These are phyloP conservation scores for Petrolisthes cinctipes DNA, from an alignment of 2,888 invertebrate genomes.

Conservation along the genomic window DNA sequence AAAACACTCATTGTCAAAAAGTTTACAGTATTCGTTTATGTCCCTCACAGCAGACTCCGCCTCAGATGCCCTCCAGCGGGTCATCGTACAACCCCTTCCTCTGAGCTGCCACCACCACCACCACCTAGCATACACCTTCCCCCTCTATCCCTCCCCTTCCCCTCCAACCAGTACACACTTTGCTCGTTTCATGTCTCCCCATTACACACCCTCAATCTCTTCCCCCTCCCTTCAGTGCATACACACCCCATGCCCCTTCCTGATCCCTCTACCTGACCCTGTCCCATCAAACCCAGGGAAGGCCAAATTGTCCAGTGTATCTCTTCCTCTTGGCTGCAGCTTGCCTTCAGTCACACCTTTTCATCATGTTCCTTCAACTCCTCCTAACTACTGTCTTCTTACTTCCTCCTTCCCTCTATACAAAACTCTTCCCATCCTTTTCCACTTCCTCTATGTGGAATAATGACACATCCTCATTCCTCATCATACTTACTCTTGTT, in stretches of 20 bases:
- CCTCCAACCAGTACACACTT: background rate
- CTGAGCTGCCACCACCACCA: conserved; percentile 23
- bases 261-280: background rate
- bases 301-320: background rate
- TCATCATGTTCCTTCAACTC: background rate
- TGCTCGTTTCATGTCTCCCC: background rate
- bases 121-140: background rate
- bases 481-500: background rate
- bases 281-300: background rate
- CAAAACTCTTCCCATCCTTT: background rate
- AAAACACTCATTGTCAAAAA: too few species aligned
- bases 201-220: background rate
- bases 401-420: background rate
- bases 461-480: background rate
- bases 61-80: conserved; percentile 56
- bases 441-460: background rate
- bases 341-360: background rate
- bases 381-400: background rate
- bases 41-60: conserved; percentile 28
- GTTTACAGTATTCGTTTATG: background rate
- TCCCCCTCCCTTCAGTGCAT: background rate
- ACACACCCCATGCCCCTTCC: background rate
- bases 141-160: background rate
- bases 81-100: conserved; percentile 57
- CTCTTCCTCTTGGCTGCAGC: background rate